Base-by-base conservation (phyloP, 35 echinoderm and acorn worm genomes). In the Patiria miniata region DNA sequence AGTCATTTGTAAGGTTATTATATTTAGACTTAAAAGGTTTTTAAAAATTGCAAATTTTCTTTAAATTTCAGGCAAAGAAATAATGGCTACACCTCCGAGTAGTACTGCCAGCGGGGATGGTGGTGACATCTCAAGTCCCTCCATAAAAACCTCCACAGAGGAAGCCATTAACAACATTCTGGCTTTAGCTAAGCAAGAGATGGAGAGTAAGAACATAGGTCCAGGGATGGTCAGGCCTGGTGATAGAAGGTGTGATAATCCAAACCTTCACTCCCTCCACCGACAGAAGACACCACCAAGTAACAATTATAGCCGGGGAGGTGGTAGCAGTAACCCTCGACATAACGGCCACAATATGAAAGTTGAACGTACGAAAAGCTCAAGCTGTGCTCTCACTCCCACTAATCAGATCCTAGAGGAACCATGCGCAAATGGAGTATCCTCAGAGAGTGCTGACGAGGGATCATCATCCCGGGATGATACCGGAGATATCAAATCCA, bases 121-220 rank as follows among this genome's bases (percentile, higher is more conserved):
- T 73, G 65, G 34, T 36, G 26, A 21, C 28, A 61, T 14, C 65
- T 34, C 65, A 14, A 34, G 86, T 28, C 83, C 85, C 37, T 80
- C 78, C 22, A 85, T 83, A 79, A 89, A 92, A 80, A 39, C 89
- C 18, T 89, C 81, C 19, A 92, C 92, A 81, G 96, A 99, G 22
- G 96, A 91, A 79, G 96, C 93, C 0, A 89, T 99, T 40, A 94
- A 91, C 65, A 86, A 99, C 52, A 99, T 99, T 58, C 86, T 99
- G 12, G 92, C 92, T 38, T 65, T 89, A 60, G 96, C 96, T 28
- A 90, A 90, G 34, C 89, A 94, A 81, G 96, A 99, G 73, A 90
- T 99, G 82, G 96, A 99, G 51, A 73, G 57, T 33, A 58, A 58
- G 9, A 40, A 58, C 14, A 58, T 84, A 1, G 82, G 29, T 15